These are phyloP conservation scores for Apodemia duryi DNA, from an alignment of 2,888 invertebrate genomes.

Conservation along the genomic window DNA sequence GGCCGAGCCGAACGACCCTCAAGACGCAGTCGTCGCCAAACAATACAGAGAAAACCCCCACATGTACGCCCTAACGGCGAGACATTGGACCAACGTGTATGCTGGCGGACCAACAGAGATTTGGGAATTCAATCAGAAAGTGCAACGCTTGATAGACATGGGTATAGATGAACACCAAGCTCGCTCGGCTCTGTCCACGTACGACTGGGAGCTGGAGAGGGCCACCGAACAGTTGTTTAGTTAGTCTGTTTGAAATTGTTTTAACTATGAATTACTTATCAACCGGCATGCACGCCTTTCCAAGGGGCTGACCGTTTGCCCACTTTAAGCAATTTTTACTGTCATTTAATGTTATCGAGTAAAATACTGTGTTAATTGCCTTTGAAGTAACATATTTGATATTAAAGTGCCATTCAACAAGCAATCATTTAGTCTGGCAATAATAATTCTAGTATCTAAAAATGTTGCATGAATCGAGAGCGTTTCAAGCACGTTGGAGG, in stretches of 20 bases:
- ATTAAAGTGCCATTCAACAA: not conserved
- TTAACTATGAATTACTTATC: not conserved
- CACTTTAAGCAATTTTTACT: not conserved
- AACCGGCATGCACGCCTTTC: not conserved
- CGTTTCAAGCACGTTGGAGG: not conserved
- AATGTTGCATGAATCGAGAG: too few relatives aligned
- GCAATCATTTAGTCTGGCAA: too few relatives aligned
- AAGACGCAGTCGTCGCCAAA: conserved; percentile 97
- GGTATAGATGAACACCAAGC: conserved; percentile 95
- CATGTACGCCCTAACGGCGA: conserved; percentile 94
- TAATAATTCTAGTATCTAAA: too few relatives aligned
- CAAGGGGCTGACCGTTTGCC: not conserved
- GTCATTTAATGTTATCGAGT: not conserved
- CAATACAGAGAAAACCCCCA: conserved; percentile 95
- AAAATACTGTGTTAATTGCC: not conserved
- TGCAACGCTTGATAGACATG: conserved; percentile 94
- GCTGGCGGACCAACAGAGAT: conserved; percentile 84
- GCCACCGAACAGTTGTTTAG: conserved; percentile 87
- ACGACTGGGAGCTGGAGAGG: conserved; percentile 94
- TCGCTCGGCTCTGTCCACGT: conserved; percentile 89
- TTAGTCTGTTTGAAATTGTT: conserved; percentile 36
- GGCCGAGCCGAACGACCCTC: conserved; percentile 94
- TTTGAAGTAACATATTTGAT: not conserved
- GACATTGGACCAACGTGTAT: conserved; percentile 97
- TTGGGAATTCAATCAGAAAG: conserved; percentile 91